A percentile compares a stretch with the other conserved stretches of the same genome.
Conservation (phyloP, 2,888 invertebrate genomes). For the Seira sanloemensis region DNA sequence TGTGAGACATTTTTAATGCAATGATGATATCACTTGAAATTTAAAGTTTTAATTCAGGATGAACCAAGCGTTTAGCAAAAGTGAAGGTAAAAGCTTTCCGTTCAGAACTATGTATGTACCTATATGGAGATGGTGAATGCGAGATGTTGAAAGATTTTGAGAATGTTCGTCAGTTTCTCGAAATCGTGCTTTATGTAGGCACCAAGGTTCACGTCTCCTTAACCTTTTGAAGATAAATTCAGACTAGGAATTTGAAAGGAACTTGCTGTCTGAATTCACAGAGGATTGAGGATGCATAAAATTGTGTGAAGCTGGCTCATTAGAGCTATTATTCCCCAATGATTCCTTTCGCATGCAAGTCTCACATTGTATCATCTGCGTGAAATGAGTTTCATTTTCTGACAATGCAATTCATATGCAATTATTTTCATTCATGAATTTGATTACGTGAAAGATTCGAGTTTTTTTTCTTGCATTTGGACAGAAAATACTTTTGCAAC, state of each 20-base stretch:
- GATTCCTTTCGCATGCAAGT: no score
- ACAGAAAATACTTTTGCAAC: no score
- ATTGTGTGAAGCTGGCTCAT: constrained; percentile 31
- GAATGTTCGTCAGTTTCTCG: no score
- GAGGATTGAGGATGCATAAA: neutral
- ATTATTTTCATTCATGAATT: neutral
- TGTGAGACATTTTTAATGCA: no score
- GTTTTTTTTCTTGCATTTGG: no score
- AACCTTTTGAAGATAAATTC: constrained; percentile 30
- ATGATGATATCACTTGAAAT: no score
- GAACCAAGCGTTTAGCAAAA: no score
- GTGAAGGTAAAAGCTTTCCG: no score
- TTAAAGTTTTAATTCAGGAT: no score
- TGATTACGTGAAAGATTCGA: no score
- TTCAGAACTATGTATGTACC: no score
- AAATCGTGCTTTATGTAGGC: constrained; percentile 34
- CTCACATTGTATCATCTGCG: constrained; percentile 12
- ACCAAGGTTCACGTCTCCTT: constrained; percentile 34
- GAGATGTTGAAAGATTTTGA: neutral
- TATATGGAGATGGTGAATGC: neutral
- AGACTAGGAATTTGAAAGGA: constrained; percentile 21
- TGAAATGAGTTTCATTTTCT: neutral
- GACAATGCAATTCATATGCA: neutral
- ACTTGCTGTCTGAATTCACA: neutral
- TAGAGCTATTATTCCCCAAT: constrained; percentile 25